Conservation (phyloP, 2,888 invertebrate genomes). For the Thumatha senex region DNA sequence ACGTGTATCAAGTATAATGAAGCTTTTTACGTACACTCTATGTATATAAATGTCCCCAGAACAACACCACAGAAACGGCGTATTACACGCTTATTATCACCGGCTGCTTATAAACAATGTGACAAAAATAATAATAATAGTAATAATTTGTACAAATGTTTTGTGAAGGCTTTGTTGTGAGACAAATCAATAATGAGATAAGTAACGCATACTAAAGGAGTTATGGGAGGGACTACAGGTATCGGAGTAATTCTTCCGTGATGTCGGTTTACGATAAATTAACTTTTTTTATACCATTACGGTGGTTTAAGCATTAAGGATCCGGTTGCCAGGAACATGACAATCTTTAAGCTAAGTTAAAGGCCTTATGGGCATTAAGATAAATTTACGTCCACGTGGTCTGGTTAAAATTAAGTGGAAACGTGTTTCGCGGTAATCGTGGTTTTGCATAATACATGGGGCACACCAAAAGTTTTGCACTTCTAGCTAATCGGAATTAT, state of each 20-base stretch:
- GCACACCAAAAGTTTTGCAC: too few relatives aligned
- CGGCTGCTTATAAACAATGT: constrained; percentile 5
- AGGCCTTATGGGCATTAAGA: too few relatives aligned
- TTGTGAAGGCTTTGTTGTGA: constrained; percentile 12
- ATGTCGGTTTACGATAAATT: neutral
- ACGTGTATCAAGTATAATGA: constrained; percentile 4
- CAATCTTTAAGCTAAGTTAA: too few relatives aligned
- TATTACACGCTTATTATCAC: constrained; percentile 25
- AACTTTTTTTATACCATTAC: too few relatives aligned
- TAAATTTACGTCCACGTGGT: too few relatives aligned
- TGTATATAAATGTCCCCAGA: constrained; percentile 18
- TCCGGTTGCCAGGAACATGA: too few relatives aligned
- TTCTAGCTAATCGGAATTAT: too few relatives aligned
- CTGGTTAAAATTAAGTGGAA: too few relatives aligned
- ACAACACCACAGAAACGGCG: constrained; percentile 23
- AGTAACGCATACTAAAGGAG: neutral
- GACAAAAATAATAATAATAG: constrained; percentile 1
- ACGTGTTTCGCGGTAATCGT: too few relatives aligned
- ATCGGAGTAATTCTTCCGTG: constrained; percentile 7
- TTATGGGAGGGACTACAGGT: neutral
- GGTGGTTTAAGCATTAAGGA: too few relatives aligned
- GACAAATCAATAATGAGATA: constrained; percentile 2
- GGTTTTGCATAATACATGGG: too few relatives aligned
- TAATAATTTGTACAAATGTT: neutral
- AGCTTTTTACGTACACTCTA: constrained; percentile 4